Conservation (phyloP, 1,140 invertebrate genomes). For the Drosophila willistoni region DNA sequence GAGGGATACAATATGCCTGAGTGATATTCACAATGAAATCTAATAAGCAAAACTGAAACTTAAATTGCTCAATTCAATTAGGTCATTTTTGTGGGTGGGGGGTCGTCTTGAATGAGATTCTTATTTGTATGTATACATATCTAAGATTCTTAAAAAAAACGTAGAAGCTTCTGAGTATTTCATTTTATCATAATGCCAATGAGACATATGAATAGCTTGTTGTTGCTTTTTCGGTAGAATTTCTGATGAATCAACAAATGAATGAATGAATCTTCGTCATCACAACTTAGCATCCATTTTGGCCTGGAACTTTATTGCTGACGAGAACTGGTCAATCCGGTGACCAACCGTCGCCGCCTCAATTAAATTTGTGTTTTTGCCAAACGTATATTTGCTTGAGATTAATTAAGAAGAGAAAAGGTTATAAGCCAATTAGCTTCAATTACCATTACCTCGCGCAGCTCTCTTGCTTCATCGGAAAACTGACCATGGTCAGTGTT, state of each 20-base stretch:
- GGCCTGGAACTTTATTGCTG: not conserved
- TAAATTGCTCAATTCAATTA: constrained; percentile 70
- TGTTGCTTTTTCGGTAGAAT: constrained; percentile 41
- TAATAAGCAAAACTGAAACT: constrained; percentile 62
- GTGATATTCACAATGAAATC: constrained; percentile 60
- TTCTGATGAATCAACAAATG: constrained; percentile 39
- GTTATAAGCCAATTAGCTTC: constrained; percentile 77
- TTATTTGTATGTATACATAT: not conserved
- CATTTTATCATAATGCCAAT: constrained; percentile 49
- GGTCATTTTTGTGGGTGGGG: constrained; percentile 42
- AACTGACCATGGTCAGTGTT: constrained; percentile 32
- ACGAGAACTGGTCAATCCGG: constrained; percentile 60
- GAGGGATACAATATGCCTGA: constrained; percentile 23
- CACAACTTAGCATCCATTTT: not conserved
- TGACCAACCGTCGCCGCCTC: constrained; percentile 16
- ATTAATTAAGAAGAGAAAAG: constrained; percentile 61
- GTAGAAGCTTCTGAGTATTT: constrained; percentile 23
- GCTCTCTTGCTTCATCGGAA: constrained; percentile 9
- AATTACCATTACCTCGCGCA: constrained; percentile 43
- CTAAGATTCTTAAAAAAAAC: not conserved
- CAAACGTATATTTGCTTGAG: constrained; percentile 27
- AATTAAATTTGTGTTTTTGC: constrained; percentile 37
- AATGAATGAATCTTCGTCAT: constrained; percentile 5
- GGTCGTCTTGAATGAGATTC: constrained; percentile 31
- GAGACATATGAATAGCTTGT: constrained; percentile 18